These are phyloP conservation scores for Drosophila histrio DNA, from an alignment of 2,888 invertebrate genomes.

Conservation along the genomic window DNA sequence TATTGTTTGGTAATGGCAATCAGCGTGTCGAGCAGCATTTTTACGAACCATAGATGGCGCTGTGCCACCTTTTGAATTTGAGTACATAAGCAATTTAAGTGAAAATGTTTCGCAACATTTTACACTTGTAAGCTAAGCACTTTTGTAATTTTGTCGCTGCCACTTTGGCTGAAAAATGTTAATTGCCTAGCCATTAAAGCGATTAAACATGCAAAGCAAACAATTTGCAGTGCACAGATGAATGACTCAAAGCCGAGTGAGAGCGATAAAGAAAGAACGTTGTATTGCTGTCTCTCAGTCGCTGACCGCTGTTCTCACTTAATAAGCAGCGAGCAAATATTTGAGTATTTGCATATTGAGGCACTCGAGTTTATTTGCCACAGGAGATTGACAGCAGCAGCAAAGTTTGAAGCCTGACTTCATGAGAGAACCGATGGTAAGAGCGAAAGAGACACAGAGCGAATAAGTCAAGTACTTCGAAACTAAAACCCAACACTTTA, in stretches of 20 bases:
- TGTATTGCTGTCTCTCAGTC: conserved; percentile 40
- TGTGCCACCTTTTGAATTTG: conserved; percentile 4
- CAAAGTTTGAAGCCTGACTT: conserved; percentile 56
- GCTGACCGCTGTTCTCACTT: conserved; percentile 76
- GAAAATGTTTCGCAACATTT: conserved; percentile 21
- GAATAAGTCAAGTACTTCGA: too few relatives aligned
- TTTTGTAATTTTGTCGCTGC: conserved; percentile 25
- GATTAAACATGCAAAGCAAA: conserved; percentile 74
- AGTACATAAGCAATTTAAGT: not conserved
- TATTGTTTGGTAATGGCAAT: not conserved
- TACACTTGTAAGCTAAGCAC: conserved; percentile 10
- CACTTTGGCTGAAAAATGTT: conserved; percentile 51
- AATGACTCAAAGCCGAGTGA: conserved; percentile 33
- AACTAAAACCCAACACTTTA: too few relatives aligned
- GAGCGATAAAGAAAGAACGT: conserved; percentile 25
- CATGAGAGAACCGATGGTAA: conserved; percentile 41
- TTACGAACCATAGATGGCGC: conserved; percentile 11
- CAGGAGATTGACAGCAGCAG: conserved; percentile 76
- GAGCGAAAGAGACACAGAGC: conserved; percentile 2
- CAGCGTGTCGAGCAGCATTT: not conserved
- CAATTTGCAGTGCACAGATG: conserved; percentile 61
- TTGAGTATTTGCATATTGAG: conserved; percentile 72
- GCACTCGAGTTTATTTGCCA: conserved; percentile 77
- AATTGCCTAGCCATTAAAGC: conserved; percentile 77
- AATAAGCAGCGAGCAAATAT: conserved; percentile 80